phyloP scores from a whole-genome alignment of 2,113 vertebrate species.

The Procapra przewalskii region DNA sequence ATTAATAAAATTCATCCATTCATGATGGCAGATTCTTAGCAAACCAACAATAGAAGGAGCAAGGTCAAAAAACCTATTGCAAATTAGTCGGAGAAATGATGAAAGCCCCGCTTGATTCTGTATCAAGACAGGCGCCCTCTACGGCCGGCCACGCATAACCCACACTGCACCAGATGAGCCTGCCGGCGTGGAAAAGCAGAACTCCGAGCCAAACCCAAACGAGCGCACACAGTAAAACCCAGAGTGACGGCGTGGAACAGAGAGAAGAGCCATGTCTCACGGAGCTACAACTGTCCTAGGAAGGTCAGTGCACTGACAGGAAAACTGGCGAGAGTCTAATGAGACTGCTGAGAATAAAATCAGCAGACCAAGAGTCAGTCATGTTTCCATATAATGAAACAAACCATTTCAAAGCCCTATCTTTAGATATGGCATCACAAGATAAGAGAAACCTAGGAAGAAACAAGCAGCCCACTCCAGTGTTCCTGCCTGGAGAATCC shows the following conservation, averaged over 20 bases:
- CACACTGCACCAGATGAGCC: not conserved
- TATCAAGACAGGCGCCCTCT: not conserved
- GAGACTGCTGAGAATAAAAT: not conserved
- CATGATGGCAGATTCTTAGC: not conserved
- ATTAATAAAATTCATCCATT: not conserved
- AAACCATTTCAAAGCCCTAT: not conserved
- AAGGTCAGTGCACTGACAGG: not conserved
- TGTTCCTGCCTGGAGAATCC: too few relatives aligned
- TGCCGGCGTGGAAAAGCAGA: not conserved
- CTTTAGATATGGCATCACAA: not conserved
- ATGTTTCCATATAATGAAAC: not conserved
- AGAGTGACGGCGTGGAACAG: not conserved
- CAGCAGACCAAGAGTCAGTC: too few relatives aligned
- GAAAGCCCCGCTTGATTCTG: not conserved
- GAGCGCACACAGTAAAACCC: too few relatives aligned
- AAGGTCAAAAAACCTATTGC: not conserved
- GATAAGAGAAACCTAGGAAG: not conserved
- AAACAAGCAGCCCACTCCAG: not conserved
- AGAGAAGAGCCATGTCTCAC: not conserved
- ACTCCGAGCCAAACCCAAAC: not conserved
- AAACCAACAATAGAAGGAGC: not conserved
- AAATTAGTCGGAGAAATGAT: too few relatives aligned
- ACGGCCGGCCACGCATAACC: fast-evolving
- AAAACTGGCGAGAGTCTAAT: not conserved
- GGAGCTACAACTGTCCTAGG: not conserved